Conservation (phyloP, 1,140 invertebrate species). For the Drosophila lacertosa region DNA sequence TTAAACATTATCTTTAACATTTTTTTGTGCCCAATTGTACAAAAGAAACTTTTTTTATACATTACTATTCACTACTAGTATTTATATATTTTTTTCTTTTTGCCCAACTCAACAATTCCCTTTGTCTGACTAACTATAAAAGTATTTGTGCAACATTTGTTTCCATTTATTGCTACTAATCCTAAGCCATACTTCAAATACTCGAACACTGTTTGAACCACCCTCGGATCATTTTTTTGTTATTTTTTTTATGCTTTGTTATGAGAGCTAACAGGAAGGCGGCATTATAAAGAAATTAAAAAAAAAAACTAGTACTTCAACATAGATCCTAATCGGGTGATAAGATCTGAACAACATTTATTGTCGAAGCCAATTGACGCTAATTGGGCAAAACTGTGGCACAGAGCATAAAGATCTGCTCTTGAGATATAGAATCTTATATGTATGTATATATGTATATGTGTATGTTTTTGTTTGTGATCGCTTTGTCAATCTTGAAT, state of each 20-base stretch:
- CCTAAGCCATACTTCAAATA: too few relatives aligned
- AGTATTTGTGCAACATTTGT: too few relatives aligned
- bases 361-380: constrained; percentile 59
- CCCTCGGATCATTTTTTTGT: constrained; percentile 12
- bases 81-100: too few relatives aligned
- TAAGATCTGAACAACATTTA: constrained; percentile 52
- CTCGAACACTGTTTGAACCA: too few relatives aligned
- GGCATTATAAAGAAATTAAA: background rate
- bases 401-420: constrained; percentile 9
- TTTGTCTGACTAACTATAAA: too few relatives aligned
- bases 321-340: constrained; percentile 49
- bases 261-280: constrained; percentile 40
- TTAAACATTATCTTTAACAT: too few relatives aligned
- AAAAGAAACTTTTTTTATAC: too few relatives aligned
- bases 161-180: too few relatives aligned
- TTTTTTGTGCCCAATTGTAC: too few relatives aligned
- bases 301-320: constrained; percentile 7
- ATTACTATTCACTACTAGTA: too few relatives aligned
- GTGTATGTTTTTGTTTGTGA: background rate
- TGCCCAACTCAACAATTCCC: too few relatives aligned
- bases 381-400: constrained; percentile 67
- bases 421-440: too few relatives aligned
- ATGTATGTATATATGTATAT: background rate
- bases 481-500: constrained; percentile 10
- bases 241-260: constrained; percentile 8